Conservation (phyloP, 2,113 vertebrate species). For the Corvus hawaiiensis region DNA sequence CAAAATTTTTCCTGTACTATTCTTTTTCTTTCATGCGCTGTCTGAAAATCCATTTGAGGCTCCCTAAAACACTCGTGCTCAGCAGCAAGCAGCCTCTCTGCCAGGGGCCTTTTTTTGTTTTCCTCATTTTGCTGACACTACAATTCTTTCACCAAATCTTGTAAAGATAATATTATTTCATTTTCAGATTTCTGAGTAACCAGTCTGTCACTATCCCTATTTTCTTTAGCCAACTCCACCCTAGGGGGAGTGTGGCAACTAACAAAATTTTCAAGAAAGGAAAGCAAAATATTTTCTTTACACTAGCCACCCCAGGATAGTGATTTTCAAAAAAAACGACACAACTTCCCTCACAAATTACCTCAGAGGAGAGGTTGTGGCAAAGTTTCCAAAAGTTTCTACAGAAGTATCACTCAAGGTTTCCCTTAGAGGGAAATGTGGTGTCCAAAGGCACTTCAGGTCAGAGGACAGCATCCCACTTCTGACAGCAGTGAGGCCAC, state of each 20-base stretch:
- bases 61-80: background rate
- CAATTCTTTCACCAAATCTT: background rate
- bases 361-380: background rate
- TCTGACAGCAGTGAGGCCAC: background rate
- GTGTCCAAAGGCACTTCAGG: background rate
- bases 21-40: background rate
- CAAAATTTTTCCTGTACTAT: background rate
- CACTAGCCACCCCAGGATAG: background rate
- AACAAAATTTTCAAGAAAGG: background rate
- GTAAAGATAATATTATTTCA: background rate
- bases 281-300: background rate
- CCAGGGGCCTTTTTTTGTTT: background rate
- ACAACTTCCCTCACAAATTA: background rate
- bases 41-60: rapidly evolving
- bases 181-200: background rate
- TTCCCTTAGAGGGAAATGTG: background rate
- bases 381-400: background rate
- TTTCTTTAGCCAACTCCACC: background rate
- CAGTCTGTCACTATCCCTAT: background rate
- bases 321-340: background rate
- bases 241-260: rapidly evolving
- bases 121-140: background rate
- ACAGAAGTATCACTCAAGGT: background rate
- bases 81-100: background rate
- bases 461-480: background rate